Base-by-base conservation (phyloP, 1,140 invertebrate species). In the Chironomus tepperi region DNA sequence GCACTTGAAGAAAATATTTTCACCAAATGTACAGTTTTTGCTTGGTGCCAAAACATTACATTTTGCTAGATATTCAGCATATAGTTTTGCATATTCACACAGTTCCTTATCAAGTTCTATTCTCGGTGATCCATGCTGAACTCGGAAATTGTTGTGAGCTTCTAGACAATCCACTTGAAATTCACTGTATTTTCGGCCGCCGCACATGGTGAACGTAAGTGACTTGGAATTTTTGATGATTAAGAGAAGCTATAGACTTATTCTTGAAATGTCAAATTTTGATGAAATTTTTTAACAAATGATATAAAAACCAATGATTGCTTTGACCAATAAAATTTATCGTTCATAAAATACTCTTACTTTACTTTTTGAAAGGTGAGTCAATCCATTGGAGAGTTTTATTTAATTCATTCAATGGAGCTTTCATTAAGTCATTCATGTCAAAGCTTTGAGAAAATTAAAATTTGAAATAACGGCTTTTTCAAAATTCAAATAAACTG, bases 41-140 rank as follows among this genome's bases (percentile, higher is more conserved):
- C 19, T 70, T 0, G 16, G 65, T 18, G 3, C 19, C 7, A 70
- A 16, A 21, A 18, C 1, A 5, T 18, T 18, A 21, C 65, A 70
- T 7, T 18, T 16, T 8, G 3, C 9, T 16, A 70, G 18, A 19
- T 19, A 21, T 18, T 87, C 80, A 0, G 90, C 89, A 88, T 89
- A 91, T 75, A 87, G 82, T 81, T 89, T 85, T 75, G 88, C 81
- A 75, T 82, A 80, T 73, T 83, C 79, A 76, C 80, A 80, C 42
- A 92, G 90, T 82, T 90, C 82, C 81, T 87, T 79, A 76, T 87
- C 83, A 57, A 92, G 76, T 81, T 84, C 82, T 73, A 93, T 77
- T 6, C 86, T 83, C 2, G 84, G 83, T 0, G 87, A 86, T 34
- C 84, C 85, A 79, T 93, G 91, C 74, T 83, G 83, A 12, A 79